Evolutionary conservation across 1,140 invertebrate species (phyloP).

Genomic region (Hyles euphorbiae): DNA sequence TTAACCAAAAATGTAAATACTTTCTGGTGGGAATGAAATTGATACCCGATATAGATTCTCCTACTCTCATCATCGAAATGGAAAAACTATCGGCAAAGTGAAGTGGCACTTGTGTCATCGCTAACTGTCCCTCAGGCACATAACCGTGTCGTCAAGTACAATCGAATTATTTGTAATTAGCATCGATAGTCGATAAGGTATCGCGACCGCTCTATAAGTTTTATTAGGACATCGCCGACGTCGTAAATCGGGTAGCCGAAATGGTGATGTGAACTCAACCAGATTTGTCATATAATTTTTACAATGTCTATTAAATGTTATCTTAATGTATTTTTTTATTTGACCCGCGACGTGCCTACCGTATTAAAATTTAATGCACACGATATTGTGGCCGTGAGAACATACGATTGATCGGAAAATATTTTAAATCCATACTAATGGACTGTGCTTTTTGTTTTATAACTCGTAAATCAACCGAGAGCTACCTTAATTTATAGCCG

Average conservation of each 20-base stretch:
- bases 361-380: constrained; percentile 41
- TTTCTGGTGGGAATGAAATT: too few species aligned
- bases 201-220: too few species aligned
- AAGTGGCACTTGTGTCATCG: too few species aligned
- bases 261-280: not conserved
- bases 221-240: not conserved
- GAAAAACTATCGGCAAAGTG: too few species aligned
- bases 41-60: too few species aligned
- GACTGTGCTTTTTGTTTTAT: constrained; percentile 19
- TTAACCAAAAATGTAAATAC: too few species aligned
- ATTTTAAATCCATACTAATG: constrained; percentile 38
- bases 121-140: too few species aligned
- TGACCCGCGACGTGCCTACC: constrained; percentile 45
- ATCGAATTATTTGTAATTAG: too few species aligned
- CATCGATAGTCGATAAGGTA: too few species aligned
- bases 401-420: constrained; percentile 8
- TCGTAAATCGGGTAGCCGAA: not conserved
- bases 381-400: constrained; percentile 13
- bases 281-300: constrained; percentile 51
- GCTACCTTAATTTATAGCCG: too few species aligned
- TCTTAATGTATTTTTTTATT: constrained; percentile 57
- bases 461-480: not conserved
- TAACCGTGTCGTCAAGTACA: too few species aligned
- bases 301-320: constrained; percentile 57
- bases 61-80: too few species aligned